A percentile compares a stretch with the other conserved stretches of the same genome.
These are phyloP conservation scores for Epicauta chinensis DNA, from an alignment of 1,140 invertebrate genomes.

Conservation along the genomic window DNA sequence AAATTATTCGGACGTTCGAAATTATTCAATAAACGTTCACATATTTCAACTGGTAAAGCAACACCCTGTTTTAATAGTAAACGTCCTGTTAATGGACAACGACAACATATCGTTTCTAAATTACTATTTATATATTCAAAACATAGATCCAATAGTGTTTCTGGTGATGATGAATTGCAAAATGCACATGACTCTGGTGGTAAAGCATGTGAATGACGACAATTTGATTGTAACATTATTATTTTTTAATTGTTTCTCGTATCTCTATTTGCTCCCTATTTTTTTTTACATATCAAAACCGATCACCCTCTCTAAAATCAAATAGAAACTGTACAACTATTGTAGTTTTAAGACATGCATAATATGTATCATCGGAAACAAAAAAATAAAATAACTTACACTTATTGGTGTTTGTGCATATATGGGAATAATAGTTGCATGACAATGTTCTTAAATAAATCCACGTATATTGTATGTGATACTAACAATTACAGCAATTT, in stretches of 20 bases:
- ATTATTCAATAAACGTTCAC: conserved; percentile 60
- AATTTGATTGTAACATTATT: conserved; percentile 40
- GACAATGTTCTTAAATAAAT: no score
- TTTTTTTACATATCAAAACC: background rate
- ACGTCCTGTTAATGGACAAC: conserved; percentile 37
- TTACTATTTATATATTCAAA: conserved; percentile 58
- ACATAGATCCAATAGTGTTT: conserved; percentile 54
- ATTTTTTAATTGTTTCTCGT: background rate
- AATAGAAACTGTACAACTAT: background rate
- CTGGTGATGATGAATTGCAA: conserved; percentile 34
- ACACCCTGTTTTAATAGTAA: conserved; percentile 48
- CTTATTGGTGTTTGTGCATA: no score
- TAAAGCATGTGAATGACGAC: conserved; percentile 36
- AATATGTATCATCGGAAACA: no score
- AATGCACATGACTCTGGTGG: conserved; percentile 36
- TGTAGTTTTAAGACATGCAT: no score
- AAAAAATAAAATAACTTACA: no score
- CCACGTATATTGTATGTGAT: background rate
- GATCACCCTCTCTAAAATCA: no score
- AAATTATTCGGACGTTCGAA: conserved; percentile 52
- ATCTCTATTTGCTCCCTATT: background rate
- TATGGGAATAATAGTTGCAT: background rate
- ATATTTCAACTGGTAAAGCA: conserved; percentile 62
- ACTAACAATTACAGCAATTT: background rate
- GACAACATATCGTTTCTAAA: conserved; percentile 52